Evolutionary conservation across 2,113 vertebrate genomes (phyloP).

Genomic region (Anseranas semipalmata): DNA sequence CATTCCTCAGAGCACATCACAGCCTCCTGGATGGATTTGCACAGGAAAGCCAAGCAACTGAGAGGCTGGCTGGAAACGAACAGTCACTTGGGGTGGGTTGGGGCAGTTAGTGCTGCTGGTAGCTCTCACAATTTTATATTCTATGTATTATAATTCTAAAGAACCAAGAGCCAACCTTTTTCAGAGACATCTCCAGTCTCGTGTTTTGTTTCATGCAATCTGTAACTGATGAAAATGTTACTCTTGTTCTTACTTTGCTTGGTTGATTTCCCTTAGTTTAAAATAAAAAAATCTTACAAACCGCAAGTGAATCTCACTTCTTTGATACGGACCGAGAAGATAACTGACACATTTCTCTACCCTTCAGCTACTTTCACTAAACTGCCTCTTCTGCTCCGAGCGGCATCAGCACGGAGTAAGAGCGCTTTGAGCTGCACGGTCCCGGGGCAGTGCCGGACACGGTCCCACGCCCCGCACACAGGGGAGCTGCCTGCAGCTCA

Average conservation of each 20-base stretch:
- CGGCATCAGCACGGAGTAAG: not conserved
- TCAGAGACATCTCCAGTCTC: not conserved
- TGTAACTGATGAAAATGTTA: not conserved
- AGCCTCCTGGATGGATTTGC: not conserved
- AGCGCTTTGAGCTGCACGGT: not conserved
- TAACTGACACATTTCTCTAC: conserved; percentile 24
- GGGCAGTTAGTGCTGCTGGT: not conserved
- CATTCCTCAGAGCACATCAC: not conserved
- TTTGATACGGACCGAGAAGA: not conserved
- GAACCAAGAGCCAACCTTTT: not conserved
- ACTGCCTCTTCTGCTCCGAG: not conserved
- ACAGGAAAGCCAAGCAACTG: not conserved
- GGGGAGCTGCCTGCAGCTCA: not conserved
- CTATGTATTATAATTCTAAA: not conserved
- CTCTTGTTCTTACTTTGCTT: not conserved
- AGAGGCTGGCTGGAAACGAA: not conserved
- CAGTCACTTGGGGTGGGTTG: not conserved
- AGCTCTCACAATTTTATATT: not conserved
- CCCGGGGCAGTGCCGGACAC: rapidly evolving
- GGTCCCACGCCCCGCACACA: rapidly evolving
- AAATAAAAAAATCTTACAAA: not conserved
- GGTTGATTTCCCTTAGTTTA: not conserved
- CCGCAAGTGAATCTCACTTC: not conserved
- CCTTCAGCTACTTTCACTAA: not conserved
- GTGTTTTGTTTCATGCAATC: not conserved